Evolutionary conservation across 2,797 vertebrate genomes (phyloP).

Genomic region (Muscicapa striata): DNA sequence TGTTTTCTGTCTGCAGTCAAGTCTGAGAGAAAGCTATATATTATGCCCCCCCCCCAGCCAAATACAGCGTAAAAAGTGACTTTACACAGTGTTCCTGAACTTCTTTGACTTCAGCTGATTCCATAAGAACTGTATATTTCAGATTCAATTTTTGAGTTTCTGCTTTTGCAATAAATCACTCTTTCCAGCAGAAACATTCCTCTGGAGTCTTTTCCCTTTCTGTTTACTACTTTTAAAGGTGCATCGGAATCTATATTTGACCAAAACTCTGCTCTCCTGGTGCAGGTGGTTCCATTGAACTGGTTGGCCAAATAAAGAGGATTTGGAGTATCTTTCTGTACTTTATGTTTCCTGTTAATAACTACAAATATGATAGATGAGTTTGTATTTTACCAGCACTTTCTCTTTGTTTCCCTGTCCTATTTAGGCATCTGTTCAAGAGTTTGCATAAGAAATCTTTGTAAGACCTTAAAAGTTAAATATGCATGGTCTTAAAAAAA

Average conservation of each 20-base stretch:
- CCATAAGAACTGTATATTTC: background rate
- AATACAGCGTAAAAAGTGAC: background rate
- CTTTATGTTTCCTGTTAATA: background rate
- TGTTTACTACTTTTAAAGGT: background rate
- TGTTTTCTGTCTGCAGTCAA: background rate
- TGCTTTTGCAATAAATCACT: background rate
- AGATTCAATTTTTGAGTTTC: background rate
- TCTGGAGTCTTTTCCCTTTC: background rate
- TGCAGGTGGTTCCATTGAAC: background rate
- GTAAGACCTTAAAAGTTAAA: background rate
- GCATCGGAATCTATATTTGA: background rate
- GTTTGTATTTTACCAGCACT: background rate
- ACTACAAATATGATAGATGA: background rate
- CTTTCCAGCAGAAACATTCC: background rate
- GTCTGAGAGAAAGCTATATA: background rate
- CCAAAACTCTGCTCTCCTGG: background rate
- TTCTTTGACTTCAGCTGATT: background rate
- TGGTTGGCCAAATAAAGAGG: background rate
- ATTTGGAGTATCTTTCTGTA: background rate
- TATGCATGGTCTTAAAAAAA: background rate
- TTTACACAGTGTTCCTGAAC: background rate
- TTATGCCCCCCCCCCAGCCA: background rate
- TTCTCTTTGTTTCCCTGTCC: background rate
- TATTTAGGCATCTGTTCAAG: background rate
- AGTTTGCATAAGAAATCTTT: conserved; percentile 14